These are phyloP conservation scores for Rhimphoctona megacephalus DNA, from an alignment of 2,888 invertebrate genomes.

Conservation along the genomic window DNA sequence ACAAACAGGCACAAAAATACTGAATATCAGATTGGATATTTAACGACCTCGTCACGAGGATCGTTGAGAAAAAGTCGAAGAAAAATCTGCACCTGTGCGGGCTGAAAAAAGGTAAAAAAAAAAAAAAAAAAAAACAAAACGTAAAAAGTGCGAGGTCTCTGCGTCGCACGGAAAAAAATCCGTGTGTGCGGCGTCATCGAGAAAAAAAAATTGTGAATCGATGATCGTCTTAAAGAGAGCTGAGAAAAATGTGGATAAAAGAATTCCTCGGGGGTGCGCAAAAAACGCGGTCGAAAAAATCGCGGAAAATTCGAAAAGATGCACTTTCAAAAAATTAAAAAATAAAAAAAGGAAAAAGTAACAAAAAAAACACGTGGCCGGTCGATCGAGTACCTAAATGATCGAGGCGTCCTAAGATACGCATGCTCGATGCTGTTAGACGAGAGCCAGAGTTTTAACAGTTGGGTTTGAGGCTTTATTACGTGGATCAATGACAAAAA, in stretches of 20 bases:
- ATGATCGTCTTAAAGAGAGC: constrained; percentile 49
- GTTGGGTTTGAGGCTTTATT: constrained; percentile 65
- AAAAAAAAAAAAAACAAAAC: constrained; percentile 45
- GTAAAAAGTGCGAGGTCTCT: constrained; percentile 43
- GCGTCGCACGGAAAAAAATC: constrained; percentile 31
- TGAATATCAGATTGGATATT: constrained; percentile 15
- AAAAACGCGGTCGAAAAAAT: constrained; percentile 52
- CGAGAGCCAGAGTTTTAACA: constrained; percentile 67
- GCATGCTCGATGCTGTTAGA: constrained; percentile 72
- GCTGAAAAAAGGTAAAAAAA: constrained; percentile 50
- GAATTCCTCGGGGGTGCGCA: constrained; percentile 44
- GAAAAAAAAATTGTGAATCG: constrained; percentile 54
- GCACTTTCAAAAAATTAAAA: constrained; percentile 37
- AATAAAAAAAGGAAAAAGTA: constrained; percentile 27
- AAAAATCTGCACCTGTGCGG: constrained; percentile 67
- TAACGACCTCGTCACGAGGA: constrained; percentile 63
- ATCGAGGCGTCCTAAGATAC: constrained; percentile 66
- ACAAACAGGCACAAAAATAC: constrained; percentile 4
- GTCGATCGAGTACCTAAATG: constrained; percentile 65
- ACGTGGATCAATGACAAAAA: constrained; percentile 37
- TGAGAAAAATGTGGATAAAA: constrained; percentile 28
- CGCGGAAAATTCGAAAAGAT: constrained; percentile 50
- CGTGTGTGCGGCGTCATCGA: constrained; percentile 27
- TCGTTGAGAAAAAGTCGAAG: constrained; percentile 52
- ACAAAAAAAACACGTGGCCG: constrained; percentile 66